These are phyloP conservation scores for Emmelina monodactyla DNA, from an alignment of 2,888 invertebrate species.

Conservation along the genomic window DNA sequence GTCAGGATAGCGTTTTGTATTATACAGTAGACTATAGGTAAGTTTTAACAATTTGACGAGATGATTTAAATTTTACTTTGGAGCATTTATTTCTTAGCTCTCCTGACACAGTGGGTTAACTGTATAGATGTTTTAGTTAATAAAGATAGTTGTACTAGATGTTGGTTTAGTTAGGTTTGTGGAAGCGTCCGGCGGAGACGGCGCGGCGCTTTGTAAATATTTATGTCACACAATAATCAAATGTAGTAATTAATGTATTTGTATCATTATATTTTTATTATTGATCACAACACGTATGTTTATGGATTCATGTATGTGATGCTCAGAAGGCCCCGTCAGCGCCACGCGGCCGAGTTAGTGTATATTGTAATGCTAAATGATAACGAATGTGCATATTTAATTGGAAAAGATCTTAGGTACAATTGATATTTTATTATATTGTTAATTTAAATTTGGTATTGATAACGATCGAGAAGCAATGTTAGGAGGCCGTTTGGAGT, in stretches of 20 bases:
- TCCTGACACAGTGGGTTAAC: constrained; percentile 42
- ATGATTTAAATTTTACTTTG: constrained; percentile 38
- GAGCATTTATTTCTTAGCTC: constrained; percentile 52
- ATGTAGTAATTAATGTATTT: constrained; percentile 63
- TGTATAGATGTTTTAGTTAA: constrained; percentile 51
- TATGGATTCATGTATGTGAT: constrained; percentile 36
- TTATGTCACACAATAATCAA: constrained; percentile 65
- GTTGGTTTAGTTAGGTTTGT: constrained; percentile 7
- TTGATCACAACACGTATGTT: constrained; percentile 61
- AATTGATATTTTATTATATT: constrained; percentile 66
- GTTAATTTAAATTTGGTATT: constrained; percentile 64
- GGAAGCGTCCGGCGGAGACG: constrained; percentile 17
- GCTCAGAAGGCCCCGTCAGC: constrained; percentile 19
- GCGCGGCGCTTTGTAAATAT: constrained; percentile 65
- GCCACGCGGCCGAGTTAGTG: constrained; percentile 23
- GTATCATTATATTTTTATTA: constrained; percentile 67
- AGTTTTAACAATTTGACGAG: constrained; percentile 54
- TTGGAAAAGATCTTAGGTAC: constrained; percentile 64
- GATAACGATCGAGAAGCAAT: constrained; percentile 62
- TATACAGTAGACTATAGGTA: constrained; percentile 22
- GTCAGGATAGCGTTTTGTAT: constrained; percentile 47
- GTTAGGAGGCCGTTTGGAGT: constrained; percentile 42
- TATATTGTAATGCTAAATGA: constrained; percentile 46
- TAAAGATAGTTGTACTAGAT: constrained; percentile 38
- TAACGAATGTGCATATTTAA: constrained; percentile 54